Base-by-base conservation (phyloP, 2,888 invertebrate species). In the Dynastes tityus region DNA sequence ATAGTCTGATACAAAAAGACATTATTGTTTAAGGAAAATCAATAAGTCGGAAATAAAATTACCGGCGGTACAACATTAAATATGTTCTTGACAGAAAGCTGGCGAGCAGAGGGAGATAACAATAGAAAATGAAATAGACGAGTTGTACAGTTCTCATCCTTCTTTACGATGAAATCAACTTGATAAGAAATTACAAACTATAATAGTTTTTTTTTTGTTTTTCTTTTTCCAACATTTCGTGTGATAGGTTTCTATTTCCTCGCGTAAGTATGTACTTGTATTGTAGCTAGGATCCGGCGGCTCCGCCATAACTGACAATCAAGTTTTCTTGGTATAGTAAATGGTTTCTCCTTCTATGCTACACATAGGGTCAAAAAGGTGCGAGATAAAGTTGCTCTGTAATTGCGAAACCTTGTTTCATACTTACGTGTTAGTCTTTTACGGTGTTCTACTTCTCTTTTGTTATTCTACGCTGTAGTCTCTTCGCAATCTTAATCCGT, bases 401-500 rank as follows among this genome's bases (percentile, higher is more conserved):
- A 80, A 80, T 80, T 80, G 79, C 78, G 70, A 80, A 79, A 80
- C 80, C 79, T 61, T 80, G 79, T 80, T 79, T 71, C 71, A 80
- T 79, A 78, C 76, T 77, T 71, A 58, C 37, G 63, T 67, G 55
- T 58, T 77, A 65, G 63, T 32, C 58, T 71, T 71, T 71, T 58
- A 53, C 32, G 67, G 55, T 32, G 58, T 73, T 73, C 40, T 73
- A 73, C 37, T 27, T 37, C 37, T 16, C 37, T 73, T 58, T 58
- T 40, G 61, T 61, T 70, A 63, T 37, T 63, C n/a, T n/a, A 58
- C 40, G 27, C 29, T 32, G 16, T 51, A 8, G 68, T 51, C 68
- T 68, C 51, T 68, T 51, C 16, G 63, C 61, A 67, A 78, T 73
- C 71, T 78, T 70, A 71, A 78, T 78, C 53, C 73, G 29, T 16